phyloP scores from a whole-genome alignment of 2,113 vertebrate genomes.

The Amphiprion ocellaris region DNA sequence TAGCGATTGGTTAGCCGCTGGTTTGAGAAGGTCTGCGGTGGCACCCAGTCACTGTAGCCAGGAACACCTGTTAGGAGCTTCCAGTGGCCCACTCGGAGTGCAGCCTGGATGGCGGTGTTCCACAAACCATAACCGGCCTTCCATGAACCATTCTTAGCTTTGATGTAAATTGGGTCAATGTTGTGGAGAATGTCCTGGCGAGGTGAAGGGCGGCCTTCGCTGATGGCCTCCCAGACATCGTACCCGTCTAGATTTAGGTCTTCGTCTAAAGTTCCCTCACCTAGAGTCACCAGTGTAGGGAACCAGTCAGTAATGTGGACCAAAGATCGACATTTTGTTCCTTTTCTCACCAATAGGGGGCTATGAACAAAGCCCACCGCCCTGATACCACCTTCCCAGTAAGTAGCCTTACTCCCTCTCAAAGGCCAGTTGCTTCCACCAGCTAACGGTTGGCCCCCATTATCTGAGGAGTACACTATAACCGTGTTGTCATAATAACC shows the following conservation, averaged over 20 bases:
- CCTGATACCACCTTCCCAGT: conserved; percentile 97
- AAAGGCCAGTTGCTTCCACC: conserved; percentile 98
- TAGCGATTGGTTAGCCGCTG: conserved; percentile 89
- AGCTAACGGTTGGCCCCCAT: conserved; percentile 92
- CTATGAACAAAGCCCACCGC: conserved; percentile 98
- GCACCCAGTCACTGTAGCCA: conserved; percentile 96
- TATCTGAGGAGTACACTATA: conserved; percentile 96
- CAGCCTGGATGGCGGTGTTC: conserved; percentile 96
- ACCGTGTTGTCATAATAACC: conserved; percentile 95
- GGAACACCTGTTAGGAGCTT: conserved; percentile 96
- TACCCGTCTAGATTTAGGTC: conserved; percentile 93
- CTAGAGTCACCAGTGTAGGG: conserved; percentile 93
- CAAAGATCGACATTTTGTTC: conserved; percentile 90
- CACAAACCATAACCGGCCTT: conserved; percentile 94
- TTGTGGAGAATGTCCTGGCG: conserved; percentile 96
- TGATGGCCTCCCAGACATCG: conserved; percentile 97
- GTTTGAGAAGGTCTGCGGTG: conserved; percentile 93
- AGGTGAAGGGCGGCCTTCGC: conserved; percentile 93
- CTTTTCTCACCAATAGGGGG: conserved; percentile 91
- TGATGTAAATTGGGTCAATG: conserved; percentile 95
- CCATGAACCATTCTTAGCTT: conserved; percentile 95
- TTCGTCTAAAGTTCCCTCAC: conserved; percentile 92
- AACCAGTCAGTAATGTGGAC: conserved; percentile 99
- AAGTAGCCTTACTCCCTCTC: conserved; percentile 94
- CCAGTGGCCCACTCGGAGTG: conserved; percentile 94